A percentile compares a stretch with the other conserved stretches of the same genome.
Evolutionary conservation across 2,113 vertebrate genomes (phyloP).

Genomic region (Paradisaea rubra): DNA sequence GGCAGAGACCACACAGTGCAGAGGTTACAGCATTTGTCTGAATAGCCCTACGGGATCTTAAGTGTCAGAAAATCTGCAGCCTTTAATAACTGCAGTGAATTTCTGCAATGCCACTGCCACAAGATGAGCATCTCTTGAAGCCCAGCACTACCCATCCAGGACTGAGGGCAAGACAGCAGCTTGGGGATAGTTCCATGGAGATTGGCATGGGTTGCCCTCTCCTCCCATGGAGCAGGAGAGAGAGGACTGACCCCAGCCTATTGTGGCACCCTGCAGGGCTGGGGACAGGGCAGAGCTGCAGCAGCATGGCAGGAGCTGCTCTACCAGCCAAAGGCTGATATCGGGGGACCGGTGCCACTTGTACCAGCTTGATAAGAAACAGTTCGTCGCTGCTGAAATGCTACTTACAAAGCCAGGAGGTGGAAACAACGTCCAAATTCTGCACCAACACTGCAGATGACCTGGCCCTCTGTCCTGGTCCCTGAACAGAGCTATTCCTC

Average conservation of each 20-base stretch:
- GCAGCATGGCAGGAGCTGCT: not conserved
- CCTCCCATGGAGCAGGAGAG: accelerated
- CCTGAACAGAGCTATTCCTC: not conserved
- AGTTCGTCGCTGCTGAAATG: accelerated
- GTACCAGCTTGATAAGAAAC: not conserved
- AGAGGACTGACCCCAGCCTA: not conserved
- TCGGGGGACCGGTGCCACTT: accelerated
- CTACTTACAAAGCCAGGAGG: not conserved
- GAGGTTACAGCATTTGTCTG: not conserved
- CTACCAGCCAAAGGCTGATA: not conserved
- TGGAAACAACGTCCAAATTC: not conserved
- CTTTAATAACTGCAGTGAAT: not conserved
- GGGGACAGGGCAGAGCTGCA: not conserved
- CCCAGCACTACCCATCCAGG: accelerated
- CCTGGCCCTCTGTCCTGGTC: not conserved
- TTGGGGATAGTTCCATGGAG: accelerated
- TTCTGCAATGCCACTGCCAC: not conserved
- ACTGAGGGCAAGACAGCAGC: not conserved
- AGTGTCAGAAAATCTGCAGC: not conserved
- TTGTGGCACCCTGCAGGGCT: not conserved
- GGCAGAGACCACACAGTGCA: not conserved
- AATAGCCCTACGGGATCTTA: not conserved
- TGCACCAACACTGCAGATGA: not conserved
- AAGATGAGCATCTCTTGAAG: not conserved
- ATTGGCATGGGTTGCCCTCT: accelerated